These are phyloP conservation scores for Ceriagrion tenellum DNA, from an alignment of 2,888 invertebrate species.

Conservation along the genomic window DNA sequence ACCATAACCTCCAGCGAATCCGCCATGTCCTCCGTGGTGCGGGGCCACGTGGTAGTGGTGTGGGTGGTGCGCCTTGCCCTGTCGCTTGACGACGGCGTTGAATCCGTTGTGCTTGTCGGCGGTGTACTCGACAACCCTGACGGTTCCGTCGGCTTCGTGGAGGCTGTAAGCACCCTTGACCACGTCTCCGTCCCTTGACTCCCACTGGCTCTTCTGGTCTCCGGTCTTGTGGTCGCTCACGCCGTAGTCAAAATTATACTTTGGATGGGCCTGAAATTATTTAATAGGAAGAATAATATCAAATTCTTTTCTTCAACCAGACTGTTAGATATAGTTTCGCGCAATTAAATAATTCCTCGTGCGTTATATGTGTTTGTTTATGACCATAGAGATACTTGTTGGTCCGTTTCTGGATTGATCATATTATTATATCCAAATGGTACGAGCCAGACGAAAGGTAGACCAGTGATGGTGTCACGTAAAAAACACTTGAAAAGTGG, in stretches of 20 bases:
- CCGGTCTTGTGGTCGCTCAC: conserved; percentile 86
- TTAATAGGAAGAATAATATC: too few relatives aligned
- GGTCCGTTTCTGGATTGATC: too few relatives aligned
- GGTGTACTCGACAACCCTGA: conserved; percentile 82
- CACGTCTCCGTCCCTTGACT: conserved; percentile 85
- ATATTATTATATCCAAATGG: too few relatives aligned
- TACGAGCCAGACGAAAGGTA: too few relatives aligned
- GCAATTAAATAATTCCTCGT: too few relatives aligned
- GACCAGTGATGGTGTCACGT: too few relatives aligned
- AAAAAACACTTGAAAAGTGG: too few relatives aligned
- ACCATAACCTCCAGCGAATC: background rate
- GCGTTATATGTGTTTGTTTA: too few relatives aligned
- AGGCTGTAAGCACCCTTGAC: conserved; percentile 86
- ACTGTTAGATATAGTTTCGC: too few relatives aligned
- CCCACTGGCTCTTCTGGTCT: conserved; percentile 86
- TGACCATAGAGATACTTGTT: too few relatives aligned
- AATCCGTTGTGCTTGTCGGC: conserved; percentile 79
- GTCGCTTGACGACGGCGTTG: conserved; percentile 81
- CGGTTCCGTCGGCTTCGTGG: conserved; percentile 83
- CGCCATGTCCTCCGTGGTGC: conserved; percentile 9
- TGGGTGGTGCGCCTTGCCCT: conserved; percentile 76
- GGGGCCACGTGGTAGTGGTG: background rate
- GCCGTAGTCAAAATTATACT: conserved; percentile 86
- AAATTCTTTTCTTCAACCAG: too few relatives aligned
- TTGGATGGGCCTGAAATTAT: conserved; percentile 74